phyloP scores from a whole-genome alignment of 2,113 vertebrate species.

The Alligator sinensis region DNA sequence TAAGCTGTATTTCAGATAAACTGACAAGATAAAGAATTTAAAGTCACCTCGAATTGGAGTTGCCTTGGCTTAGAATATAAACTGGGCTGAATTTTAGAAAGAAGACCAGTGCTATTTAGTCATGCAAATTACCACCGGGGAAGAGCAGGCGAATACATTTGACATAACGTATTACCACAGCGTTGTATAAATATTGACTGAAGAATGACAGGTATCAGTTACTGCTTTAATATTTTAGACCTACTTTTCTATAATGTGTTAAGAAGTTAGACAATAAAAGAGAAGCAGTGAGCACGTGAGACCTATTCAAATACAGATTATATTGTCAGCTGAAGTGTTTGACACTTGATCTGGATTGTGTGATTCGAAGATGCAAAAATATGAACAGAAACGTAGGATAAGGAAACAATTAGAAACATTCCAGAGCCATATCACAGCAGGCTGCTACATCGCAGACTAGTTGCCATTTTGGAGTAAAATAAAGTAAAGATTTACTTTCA shows the following conservation, averaged over 20 bases:
- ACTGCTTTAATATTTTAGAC: neutral
- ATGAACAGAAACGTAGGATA: neutral
- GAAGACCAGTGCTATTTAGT: neutral
- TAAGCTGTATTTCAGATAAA: conserved; percentile 5
- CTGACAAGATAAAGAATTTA: conserved; percentile 4
- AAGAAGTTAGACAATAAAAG: neutral
- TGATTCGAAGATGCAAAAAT: neutral
- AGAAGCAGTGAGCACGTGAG: neutral
- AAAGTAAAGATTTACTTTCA: neutral
- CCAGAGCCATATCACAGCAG: neutral
- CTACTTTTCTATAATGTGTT: neutral
- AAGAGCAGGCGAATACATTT: neutral
- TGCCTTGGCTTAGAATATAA: neutral
- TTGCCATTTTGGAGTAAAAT: neutral
- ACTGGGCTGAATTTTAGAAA: neutral
- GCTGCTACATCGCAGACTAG: neutral
- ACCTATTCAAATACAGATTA: neutral
- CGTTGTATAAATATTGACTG: neutral
- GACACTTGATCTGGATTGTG: neutral
- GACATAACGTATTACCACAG: neutral
- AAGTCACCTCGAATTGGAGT: neutral
- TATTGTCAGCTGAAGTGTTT: neutral
- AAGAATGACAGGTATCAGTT: neutral
- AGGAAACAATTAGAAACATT: neutral
- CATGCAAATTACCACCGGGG: neutral